Base-by-base conservation (phyloP, 2,888 invertebrate species). In the Conomelus anceps region DNA sequence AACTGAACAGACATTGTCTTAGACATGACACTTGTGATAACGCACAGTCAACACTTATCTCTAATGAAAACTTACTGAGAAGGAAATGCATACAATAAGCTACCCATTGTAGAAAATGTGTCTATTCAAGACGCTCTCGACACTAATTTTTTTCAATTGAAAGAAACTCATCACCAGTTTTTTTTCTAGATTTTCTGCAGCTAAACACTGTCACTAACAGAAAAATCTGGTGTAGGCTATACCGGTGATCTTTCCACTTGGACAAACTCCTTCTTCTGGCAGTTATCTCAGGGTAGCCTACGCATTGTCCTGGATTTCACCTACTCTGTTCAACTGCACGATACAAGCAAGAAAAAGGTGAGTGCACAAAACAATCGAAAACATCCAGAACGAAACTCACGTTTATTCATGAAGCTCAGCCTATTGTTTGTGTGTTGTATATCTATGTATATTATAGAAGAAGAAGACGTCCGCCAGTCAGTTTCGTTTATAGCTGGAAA, bases 401-500 rank as follows among this genome's bases (percentile, higher is more conserved):
- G 63, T 63, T 63, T n/a, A 63, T 63, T 63, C 63, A 63, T 63
- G 63, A n/a, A 63, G 63, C 63, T n/a, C 63, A 63, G 63, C 63
- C n/a, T 63, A 63, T 63, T 63, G 63, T 63, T 63, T 63, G 20
- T 6, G 20, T 63, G 63, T 63, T 63, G 63, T 63, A 63, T 63
- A 63, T 63, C 63, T 20, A 63, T 63, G 63, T 63, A 63, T 63
- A 63, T 20, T n/a, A 20, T 63, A 63, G 63, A 63, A 63, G 63
- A 63, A 63, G 63, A 63, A 63, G 63, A 63, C 63, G n/a, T 63
- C 63, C 26, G 86, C 86, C 86, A 26, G 29, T 29, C 26, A 86
- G 86, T 86, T 24, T 86, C 85, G 24, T 86, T 86, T 86, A 86
- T 86, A 24, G 86, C 86, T 86, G 85, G 4, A 85, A 85, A 85